These are phyloP conservation scores for Enteromius argenteus DNA, from an alignment of 2,797 vertebrate genomes.

Conservation along the genomic window DNA sequence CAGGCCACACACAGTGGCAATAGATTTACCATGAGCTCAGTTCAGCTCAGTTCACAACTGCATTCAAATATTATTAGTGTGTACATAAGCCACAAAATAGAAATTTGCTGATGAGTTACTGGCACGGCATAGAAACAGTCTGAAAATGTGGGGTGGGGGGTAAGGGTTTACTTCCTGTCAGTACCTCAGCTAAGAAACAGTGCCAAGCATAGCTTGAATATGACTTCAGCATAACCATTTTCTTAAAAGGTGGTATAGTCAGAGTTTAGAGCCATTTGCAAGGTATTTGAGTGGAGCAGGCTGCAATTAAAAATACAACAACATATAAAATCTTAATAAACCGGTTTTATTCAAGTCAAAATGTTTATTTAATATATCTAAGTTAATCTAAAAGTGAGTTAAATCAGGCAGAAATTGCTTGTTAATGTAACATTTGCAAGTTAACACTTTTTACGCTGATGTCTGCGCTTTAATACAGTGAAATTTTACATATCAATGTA, in stretches of 20 bases:
- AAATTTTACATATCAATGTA: conserved; percentile 1
- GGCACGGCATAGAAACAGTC: not conserved
- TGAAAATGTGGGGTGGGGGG: not conserved
- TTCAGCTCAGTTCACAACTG: conserved; percentile 44
- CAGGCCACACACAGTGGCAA: conserved; percentile 60
- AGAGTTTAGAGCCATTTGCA: not conserved
- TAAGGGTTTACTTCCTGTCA: not conserved
- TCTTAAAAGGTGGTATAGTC: not conserved
- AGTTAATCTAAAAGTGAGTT: not conserved
- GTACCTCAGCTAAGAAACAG: not conserved
- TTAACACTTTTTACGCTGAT: not conserved
- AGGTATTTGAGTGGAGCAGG: not conserved
- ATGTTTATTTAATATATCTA: no score
- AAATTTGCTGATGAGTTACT: conserved; percentile 8
- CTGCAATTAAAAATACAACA: not conserved
- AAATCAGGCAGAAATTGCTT: not conserved
- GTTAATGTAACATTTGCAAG: not conserved
- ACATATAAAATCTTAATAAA: not conserved
- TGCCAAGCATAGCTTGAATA: conserved; percentile 2
- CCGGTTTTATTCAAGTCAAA: not conserved
- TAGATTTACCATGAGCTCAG: conserved; percentile 41
- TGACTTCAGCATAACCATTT: not conserved
- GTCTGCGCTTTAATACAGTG: not conserved
- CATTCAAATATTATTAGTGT: conserved; percentile 17
- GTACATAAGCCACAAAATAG: not conserved